phyloP scores from a whole-genome alignment of 2,888 invertebrate species.

The Diloba caeruleocephala region DNA sequence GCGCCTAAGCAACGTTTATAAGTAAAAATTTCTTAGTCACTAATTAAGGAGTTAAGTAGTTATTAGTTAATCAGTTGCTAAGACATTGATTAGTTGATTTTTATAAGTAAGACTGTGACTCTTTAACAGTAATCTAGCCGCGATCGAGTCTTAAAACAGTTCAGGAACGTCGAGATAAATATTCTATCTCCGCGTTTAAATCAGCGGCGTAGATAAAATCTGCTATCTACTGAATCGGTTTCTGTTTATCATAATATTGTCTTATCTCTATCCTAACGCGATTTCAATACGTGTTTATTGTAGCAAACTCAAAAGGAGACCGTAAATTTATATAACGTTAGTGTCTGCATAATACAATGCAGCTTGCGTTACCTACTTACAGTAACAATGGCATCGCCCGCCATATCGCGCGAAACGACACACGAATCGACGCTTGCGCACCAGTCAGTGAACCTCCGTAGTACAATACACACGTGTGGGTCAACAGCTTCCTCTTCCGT shows the following conservation, averaged over 20 bases:
- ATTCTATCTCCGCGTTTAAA: slow-evolving; percentile 30
- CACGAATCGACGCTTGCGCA: slow-evolving; percentile 68
- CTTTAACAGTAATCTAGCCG: slow-evolving; percentile 20
- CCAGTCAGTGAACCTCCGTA: slow-evolving; percentile 79
- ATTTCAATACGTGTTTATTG: slow-evolving; percentile 6
- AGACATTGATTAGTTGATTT: too few species aligned
- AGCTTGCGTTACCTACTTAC: slow-evolving; percentile 60
- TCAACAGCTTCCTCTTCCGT: slow-evolving; percentile 78
- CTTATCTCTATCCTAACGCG: slow-evolving; percentile 2
- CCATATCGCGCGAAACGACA: slow-evolving; percentile 74
- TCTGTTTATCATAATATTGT: slow-evolving; percentile 7
- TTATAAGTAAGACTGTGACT: too few species aligned
- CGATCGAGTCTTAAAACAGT: slow-evolving; percentile 23
- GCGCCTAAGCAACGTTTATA: too few species aligned
- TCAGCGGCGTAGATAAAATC: slow-evolving; percentile 5
- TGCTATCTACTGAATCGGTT: slow-evolving; percentile 14
- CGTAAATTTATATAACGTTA: slow-evolving; percentile 40
- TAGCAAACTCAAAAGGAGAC: slow-evolving; percentile 3
- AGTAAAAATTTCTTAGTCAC: too few species aligned
- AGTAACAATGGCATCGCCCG: slow-evolving; percentile 70
- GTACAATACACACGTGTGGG: slow-evolving; percentile 76
- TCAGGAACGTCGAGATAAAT: slow-evolving; percentile 28
- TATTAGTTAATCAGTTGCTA: too few species aligned
- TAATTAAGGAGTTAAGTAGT: too few species aligned
- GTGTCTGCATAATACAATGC: slow-evolving; percentile 58